A percentile compares a stretch with the other conserved stretches of the same genome.
These are phyloP conservation scores for Patagioenas fasciata DNA, from an alignment of 2,113 vertebrate species.

Conservation along the genomic window DNA sequence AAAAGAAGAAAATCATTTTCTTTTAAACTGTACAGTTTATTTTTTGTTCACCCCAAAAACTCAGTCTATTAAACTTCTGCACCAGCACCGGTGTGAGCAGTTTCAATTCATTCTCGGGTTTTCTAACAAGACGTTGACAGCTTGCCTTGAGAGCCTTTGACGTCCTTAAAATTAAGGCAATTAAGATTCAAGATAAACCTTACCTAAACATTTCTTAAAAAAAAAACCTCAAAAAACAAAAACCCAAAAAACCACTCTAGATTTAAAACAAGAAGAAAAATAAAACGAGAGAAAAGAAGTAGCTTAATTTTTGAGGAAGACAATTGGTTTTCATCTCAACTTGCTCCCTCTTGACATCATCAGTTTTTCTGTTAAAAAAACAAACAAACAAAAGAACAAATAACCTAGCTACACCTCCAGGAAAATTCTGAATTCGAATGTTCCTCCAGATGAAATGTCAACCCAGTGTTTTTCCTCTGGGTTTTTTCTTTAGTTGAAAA, in stretches of 20 bases:
- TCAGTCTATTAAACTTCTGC: slow-evolving; percentile 83
- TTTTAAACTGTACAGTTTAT: slow-evolving; percentile 95
- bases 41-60: slow-evolving; percentile 83
- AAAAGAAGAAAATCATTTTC: slow-evolving; percentile 93
- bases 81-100: slow-evolving; percentile 82
- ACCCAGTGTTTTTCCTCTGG: slow-evolving; percentile 73
- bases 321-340: slow-evolving; percentile 83
- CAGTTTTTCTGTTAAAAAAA: slow-evolving; percentile 57
- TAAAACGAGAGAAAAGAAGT: slow-evolving; percentile 82
- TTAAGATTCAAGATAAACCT: slow-evolving; percentile 96
- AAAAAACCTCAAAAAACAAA: slow-evolving; percentile 73
- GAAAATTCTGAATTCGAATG: slow-evolving; percentile 80
- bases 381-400: background rate
- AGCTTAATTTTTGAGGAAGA: slow-evolving; percentile 97
- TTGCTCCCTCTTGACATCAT: slow-evolving; percentile 75
- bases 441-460: slow-evolving; percentile 77
- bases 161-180: slow-evolving; percentile 99
- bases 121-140: slow-evolving; percentile 86
- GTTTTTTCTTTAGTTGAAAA: slow-evolving; percentile 75
- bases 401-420: slow-evolving; percentile 85
- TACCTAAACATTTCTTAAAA: slow-evolving; percentile 92
- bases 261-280: slow-evolving; percentile 80
- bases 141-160: slow-evolving; percentile 84
- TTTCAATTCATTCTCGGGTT: slow-evolving; percentile 79
- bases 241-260: slow-evolving; percentile 64